These are phyloP conservation scores for Archivesica marissinica DNA, from an alignment of 1,140 invertebrate genomes.

Conservation along the genomic window DNA sequence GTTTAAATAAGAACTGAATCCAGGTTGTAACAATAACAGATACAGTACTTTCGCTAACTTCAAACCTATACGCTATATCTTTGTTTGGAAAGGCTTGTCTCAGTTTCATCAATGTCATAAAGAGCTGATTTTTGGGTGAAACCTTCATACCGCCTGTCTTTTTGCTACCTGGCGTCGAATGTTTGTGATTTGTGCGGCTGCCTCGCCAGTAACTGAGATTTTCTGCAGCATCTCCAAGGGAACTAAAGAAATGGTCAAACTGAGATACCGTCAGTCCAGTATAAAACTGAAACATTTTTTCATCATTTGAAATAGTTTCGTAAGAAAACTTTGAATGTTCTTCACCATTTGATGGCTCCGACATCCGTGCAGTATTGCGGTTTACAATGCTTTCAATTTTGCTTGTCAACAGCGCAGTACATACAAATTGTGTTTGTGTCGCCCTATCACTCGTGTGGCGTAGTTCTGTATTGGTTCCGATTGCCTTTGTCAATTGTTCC, in stretches of 20 bases:
- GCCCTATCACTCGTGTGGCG: not conserved
- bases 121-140: conserved; percentile 21
- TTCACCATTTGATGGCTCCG: not conserved
- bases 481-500: too few relatives aligned
- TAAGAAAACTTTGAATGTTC: conserved; percentile 7
- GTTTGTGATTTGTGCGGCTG: not conserved
- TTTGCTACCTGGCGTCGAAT: not conserved
- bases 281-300: conserved; percentile 40
- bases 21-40: conserved; percentile 31
- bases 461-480: too few relatives aligned
- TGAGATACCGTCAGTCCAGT: conserved; percentile 19
- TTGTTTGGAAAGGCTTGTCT: conserved; percentile 44
- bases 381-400: conserved; percentile 30
- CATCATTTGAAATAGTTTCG: not conserved
- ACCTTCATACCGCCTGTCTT: conserved; percentile 18
- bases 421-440: conserved; percentile 25
- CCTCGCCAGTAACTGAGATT: conserved; percentile 24
- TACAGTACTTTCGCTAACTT: conserved; percentile 7
- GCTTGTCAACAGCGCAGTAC: conserved; percentile 21
- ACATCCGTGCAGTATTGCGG: not conserved
- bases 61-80: conserved; percentile 15
- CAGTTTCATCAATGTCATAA: conserved; percentile 33
- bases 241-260: conserved; percentile 30
- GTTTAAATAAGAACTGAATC: conserved; percentile 45
- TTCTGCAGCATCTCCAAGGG: conserved; percentile 10